phyloP scores from a whole-genome alignment of 2,797 vertebrate species.

The Rhodeus uyekii region DNA sequence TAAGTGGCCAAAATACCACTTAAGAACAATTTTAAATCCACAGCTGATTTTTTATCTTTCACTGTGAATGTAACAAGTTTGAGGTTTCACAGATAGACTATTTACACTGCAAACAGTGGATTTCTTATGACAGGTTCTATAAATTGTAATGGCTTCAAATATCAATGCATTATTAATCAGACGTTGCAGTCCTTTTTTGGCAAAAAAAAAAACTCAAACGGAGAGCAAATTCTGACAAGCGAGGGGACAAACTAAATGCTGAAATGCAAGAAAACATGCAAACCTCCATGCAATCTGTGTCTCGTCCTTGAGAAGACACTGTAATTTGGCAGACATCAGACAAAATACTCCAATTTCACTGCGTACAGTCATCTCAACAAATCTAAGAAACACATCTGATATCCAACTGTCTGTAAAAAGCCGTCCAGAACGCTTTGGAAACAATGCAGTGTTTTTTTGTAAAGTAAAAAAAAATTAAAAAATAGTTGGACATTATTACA shows the following conservation, averaged over 20 bases:
- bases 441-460: background rate
- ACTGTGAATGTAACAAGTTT: background rate
- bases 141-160: background rate
- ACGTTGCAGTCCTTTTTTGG: background rate
- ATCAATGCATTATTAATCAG: slow-evolving; percentile 12
- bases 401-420: background rate
- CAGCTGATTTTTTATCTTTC: background rate
- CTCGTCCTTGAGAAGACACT: slow-evolving; percentile 34
- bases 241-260: background rate
- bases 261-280: slow-evolving; percentile 12
- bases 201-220: background rate
- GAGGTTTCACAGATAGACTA: background rate
- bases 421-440: background rate
- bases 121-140: background rate
- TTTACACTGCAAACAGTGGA: background rate
- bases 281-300: background rate
- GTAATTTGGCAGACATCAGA: slow-evolving; percentile 42
- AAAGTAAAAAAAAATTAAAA: background rate
- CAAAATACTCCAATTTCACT: slow-evolving; percentile 8
- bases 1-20: background rate
- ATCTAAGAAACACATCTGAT: background rate
- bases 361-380: background rate
- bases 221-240: background rate
- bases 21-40: background rate
- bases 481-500: background rate